These are phyloP conservation scores for Philopedon plagiatum DNA, from an alignment of 2,888 invertebrate genomes.

Conservation along the genomic window DNA sequence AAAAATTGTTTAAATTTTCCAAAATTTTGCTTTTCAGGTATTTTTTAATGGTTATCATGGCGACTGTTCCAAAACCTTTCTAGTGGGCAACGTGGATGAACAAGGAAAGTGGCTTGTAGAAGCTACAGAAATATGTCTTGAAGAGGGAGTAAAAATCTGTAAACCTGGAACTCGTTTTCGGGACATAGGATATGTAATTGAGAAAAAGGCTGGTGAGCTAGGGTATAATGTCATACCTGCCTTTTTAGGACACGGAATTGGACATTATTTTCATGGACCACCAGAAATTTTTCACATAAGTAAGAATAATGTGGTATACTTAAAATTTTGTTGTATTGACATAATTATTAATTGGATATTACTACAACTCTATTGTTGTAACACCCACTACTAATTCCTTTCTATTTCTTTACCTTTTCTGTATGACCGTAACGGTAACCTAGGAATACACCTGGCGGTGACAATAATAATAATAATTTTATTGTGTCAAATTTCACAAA, in stretches of 20 bases:
- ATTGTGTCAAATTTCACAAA: too few relatives aligned
- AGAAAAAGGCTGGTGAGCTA: constrained; percentile 74
- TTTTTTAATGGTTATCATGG: constrained; percentile 90
- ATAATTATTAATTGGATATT: too few relatives aligned
- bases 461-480: too few relatives aligned
- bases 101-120: constrained; percentile 78
- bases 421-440: too few relatives aligned
- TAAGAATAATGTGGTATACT: constrained; percentile 70
- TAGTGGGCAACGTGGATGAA: constrained; percentile 87
- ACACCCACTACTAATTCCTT: too few relatives aligned
- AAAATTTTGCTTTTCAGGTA: constrained; percentile 70
- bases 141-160: constrained; percentile 75
- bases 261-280: constrained; percentile 91
- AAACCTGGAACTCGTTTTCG: constrained; percentile 74
- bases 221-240: constrained; percentile 81
- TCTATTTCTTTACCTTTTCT: too few relatives aligned
- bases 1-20: neutral
- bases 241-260: constrained; percentile 95
- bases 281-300: constrained; percentile 91
- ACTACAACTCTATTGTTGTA: too few relatives aligned
- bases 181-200: constrained; percentile 76
- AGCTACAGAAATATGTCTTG: constrained; percentile 80
- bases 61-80: constrained; percentile 90
- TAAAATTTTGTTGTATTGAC: too few relatives aligned
- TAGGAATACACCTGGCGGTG: too few relatives aligned